Evolutionary conservation across 2,888 invertebrate genomes (phyloP), one percentile per base, ranked within the genome.

Genomic region (Agriotes lineatus): DNA sequence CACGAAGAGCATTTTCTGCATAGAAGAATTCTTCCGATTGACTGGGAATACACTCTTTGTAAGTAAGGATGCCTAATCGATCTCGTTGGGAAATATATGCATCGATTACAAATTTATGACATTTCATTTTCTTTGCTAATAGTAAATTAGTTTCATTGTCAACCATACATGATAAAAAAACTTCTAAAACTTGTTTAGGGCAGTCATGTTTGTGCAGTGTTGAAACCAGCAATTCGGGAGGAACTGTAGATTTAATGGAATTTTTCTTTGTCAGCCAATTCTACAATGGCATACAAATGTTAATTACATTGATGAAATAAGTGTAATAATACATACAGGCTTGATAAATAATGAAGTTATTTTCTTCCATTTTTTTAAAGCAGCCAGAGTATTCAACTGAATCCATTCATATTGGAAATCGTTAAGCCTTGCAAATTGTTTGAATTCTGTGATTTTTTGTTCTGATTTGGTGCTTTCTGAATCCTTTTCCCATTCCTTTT

Each of bases 21-120:
- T 92, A 87, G 75, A 91, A 90, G 75, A 90, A 90, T 77, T 92
- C 92, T 75, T 93, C 92, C 0, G 90, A 89, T 72, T 90, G 88
- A 0, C 89, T 87, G 56, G 86, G 86, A 1, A 92, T 81, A 2
- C 87, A 86, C 76, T 87, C 87, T 80, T 89, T 90, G 77, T 92
- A 91, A 72, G 88, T 88, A 2, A 89, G 84, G 4, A 93, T 83
- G 0, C 89, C 86, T 0, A 84, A 77, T 37, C 90, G 84, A 80
- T 93, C 91, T 68, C 89, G 89, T 79, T 90, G 90, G 39, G 87
- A 86, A 0, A 88, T 86, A 30, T 86, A 81, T 1, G 85, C 85
- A 77, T 92, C 90, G 74, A 92, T 89, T 0, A 91, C 89, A 66
- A 89, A 88, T 59, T 87, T 86, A 77, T 91, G 90, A 76, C 91